Percentiles rank a stretch among this genome's conserved stretches.
Evolutionary conservation across 1,140 invertebrate genomes (phyloP).

Genomic region (Choristoneura fumiferana): DNA sequence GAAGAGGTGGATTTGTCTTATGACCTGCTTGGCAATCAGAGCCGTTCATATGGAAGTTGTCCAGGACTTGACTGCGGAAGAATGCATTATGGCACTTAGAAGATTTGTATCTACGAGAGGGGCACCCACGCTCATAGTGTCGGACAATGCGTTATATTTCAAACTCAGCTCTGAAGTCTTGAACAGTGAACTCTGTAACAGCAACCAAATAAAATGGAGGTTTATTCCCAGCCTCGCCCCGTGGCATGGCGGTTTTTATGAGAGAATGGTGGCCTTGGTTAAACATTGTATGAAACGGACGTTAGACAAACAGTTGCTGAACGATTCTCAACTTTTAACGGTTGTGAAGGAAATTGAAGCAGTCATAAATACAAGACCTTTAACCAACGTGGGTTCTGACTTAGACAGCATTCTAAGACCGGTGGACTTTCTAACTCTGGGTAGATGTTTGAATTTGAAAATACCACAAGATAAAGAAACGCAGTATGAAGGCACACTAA

Average conservation of each 20-base stretch:
- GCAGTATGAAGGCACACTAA: background rate
- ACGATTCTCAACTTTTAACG: conserved; percentile 7
- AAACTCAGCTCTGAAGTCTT: conserved; percentile 18
- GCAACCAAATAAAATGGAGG: conserved; percentile 16
- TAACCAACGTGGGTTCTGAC: conserved; percentile 13
- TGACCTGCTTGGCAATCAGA: conserved; percentile 36
- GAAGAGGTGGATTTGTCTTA: conserved; percentile 48
- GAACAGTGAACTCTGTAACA: background rate
- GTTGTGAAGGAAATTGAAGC: conserved; percentile 21
- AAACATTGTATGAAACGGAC: conserved; percentile 24
- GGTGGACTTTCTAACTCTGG: conserved; percentile 15
- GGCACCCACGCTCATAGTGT: conserved; percentile 17
- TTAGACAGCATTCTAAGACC: conserved; percentile 8
- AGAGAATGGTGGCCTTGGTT: conserved; percentile 13
- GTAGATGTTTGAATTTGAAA: background rate
- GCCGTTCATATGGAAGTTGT: conserved; percentile 52
- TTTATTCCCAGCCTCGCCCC: conserved; percentile 23
- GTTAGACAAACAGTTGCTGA: conserved; percentile 18
- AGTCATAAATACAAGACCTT: conserved; percentile 11
- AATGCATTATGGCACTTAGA: conserved; percentile 36
- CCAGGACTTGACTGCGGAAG: conserved; percentile 35
- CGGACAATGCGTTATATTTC: conserved; percentile 21
- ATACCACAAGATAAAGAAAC: background rate
- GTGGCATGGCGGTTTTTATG: conserved; percentile 23
- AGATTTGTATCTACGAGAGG: conserved; percentile 44